Evolutionary conservation across 2,888 invertebrate genomes (phyloP).

Genomic region (Villa cingulata): DNA sequence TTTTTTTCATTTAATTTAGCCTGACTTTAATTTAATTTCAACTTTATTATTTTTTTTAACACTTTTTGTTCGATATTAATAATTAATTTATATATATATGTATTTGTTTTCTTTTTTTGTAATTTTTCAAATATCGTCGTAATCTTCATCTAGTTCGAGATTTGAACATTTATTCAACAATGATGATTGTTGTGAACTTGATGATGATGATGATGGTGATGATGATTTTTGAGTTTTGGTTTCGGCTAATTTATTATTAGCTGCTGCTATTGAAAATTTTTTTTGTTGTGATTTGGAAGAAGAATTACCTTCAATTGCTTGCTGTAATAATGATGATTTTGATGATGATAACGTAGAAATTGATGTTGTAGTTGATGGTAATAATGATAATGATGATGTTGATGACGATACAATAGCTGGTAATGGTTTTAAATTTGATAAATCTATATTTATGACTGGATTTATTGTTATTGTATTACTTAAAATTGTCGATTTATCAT

Average conservation of each 20-base stretch:
- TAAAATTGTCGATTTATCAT: constrained; percentile 10
- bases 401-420: constrained; percentile 11
- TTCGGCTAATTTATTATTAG: background rate
- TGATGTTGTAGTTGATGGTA: constrained; percentile 14
- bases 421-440: constrained; percentile 28
- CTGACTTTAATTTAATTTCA: too few relatives aligned
- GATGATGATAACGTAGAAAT: constrained; percentile 8
- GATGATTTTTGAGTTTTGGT: background rate
- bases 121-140: constrained; percentile 32
- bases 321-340: constrained; percentile 2
- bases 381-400: constrained; percentile 5
- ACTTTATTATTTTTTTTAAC: too few relatives aligned
- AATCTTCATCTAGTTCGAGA: constrained; percentile 36
- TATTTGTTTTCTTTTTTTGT: too few relatives aligned
- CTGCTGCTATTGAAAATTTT: background rate
- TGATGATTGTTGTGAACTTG: constrained; percentile 7
- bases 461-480: constrained; percentile 17
- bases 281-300: background rate
- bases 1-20: too few relatives aligned
- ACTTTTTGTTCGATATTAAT: too few relatives aligned
- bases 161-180: too few relatives aligned
- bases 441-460: constrained; percentile 33
- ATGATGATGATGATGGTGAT: constrained; percentile 1
- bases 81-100: background rate
- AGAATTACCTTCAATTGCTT: too few relatives aligned